phyloP scores from a whole-genome alignment of 1,140 invertebrate genomes.

The Eriocheir sinensis region DNA sequence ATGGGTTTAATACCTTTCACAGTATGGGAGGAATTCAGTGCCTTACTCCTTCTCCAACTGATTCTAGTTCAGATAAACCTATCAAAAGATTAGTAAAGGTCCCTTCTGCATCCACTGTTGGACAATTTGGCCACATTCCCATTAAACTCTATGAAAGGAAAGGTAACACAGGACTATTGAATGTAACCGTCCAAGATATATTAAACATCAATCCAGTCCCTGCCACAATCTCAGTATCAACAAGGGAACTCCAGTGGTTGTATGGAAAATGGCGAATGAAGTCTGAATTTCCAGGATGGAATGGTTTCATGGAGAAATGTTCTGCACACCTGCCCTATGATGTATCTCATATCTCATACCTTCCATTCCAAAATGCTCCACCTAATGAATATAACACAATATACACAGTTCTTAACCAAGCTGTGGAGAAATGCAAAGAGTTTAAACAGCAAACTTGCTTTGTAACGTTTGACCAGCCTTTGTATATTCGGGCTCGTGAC shows the following conservation, averaged over 20 bases:
- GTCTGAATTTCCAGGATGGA: slow-evolving; percentile 19
- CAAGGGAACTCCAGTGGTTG: not conserved
- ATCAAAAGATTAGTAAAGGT: slow-evolving; percentile 53
- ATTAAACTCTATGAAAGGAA: slow-evolving; percentile 40
- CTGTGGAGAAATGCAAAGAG: no score
- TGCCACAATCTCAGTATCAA: slow-evolving; percentile 20
- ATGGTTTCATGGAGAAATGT: slow-evolving; percentile 19
- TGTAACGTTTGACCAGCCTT: no score
- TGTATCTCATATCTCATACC: no score
- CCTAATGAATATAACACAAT: no score
- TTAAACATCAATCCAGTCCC: slow-evolving; percentile 18
- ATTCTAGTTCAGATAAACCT: slow-evolving; percentile 25
- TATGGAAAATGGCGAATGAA: slow-evolving; percentile 27
- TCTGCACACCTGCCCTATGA: no score
- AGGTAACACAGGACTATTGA: not conserved
- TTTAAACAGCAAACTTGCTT: no score
- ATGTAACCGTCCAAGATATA: slow-evolving; percentile 11
- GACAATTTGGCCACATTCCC: slow-evolving; percentile 37
- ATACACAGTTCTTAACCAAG: no score
- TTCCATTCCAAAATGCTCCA: no score
- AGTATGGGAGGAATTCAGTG: slow-evolving; percentile 47
- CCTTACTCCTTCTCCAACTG: slow-evolving; percentile 29
- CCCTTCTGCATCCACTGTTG: slow-evolving; percentile 44
- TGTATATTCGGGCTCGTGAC: no score
- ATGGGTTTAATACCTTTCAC: no score